phyloP scores from a whole-genome alignment of 2,113 vertebrate species.

The Phoenicopterus ruber region DNA sequence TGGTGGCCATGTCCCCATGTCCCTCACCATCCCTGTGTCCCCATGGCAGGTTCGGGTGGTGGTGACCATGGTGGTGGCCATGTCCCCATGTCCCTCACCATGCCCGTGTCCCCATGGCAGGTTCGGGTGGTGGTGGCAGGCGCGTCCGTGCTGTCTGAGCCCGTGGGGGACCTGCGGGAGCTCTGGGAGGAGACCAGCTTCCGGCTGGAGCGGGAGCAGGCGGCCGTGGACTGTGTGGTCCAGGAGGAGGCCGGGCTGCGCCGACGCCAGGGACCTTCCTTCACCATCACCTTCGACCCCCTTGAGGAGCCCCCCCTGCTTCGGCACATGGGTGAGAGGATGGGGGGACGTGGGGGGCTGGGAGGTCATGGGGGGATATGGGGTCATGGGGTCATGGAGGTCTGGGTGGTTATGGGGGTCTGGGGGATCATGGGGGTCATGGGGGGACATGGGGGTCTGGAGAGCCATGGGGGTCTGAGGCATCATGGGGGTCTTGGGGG shows the following conservation, averaged over 20 bases:
- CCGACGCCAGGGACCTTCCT: constrained; percentile 76
- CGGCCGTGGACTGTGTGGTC: constrained; percentile 75
- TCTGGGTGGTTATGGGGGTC: neutral
- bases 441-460: neutral
- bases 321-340: constrained; percentile 67
- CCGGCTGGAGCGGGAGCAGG: constrained; percentile 84
- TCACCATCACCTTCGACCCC: constrained; percentile 79
- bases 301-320: constrained; percentile 19
- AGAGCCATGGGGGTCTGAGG: neutral
- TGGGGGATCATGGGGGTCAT: too few relatives aligned
- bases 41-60: too few relatives aligned
- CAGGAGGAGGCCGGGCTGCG: constrained; percentile 81
- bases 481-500: neutral
- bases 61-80: neutral
- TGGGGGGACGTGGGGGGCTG: neutral
- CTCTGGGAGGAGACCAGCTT: constrained; percentile 93
- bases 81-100: neutral
- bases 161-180: constrained; percentile 75
- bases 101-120: constrained; percentile 43
- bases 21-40: too few relatives aligned
- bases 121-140: constrained; percentile 76
- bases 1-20: too few relatives aligned
- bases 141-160: constrained; percentile 71
- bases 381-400: too few relatives aligned
- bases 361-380: neutral